Base-by-base conservation (phyloP, 2,888 invertebrate species). In the Rhamphomyia laevipes region DNA sequence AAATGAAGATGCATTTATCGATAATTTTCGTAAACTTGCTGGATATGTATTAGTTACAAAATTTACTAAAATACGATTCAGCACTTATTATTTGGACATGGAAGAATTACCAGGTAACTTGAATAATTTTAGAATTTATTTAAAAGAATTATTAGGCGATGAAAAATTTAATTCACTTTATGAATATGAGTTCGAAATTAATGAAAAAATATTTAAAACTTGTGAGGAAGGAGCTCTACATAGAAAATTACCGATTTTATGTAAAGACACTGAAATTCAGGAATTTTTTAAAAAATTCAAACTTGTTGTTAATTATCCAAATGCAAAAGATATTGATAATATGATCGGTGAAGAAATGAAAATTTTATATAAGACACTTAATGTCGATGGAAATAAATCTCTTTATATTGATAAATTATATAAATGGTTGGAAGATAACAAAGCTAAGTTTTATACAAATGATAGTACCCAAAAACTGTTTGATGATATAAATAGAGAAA, bases 261-360 rank as follows among this genome's bases (percentile, higher is more conserved):
- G n/a, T 41, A 35, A 2, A 9, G 33, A 21, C 4, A n/a, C 2
- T 10, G 43, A 47, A 16, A 21, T 33, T 6, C 5, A n/a, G 4
- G 35, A 47, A 5, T 47, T 47, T 21, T 47, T 42, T 27, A 23
- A 33, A 2, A 47, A 43, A 43, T 35, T 47, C 0, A 16, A 31
- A 37, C 13, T 47, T 21, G 23, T 47, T 15, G 33, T 35, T 12
- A 42, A 35, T 17, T 48, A 48, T 15, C 43, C 48, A 10, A 43
- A 27, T 7, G 4, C 23, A 27, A 2, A 9, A 7, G 23, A 27
- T 27, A 27, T 27, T 27, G 6, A 6, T 6, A 27, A 27, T 27
- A 7, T 27, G 2, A 27, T 27, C 2, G 23, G 23, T 7, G 23
- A 27, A 6, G 23, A 27, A 9, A 27, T 27, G 23, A 4, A 27